phyloP scores from a whole-genome alignment of 2,888 invertebrate species.

The Ennomos erosarius region DNA sequence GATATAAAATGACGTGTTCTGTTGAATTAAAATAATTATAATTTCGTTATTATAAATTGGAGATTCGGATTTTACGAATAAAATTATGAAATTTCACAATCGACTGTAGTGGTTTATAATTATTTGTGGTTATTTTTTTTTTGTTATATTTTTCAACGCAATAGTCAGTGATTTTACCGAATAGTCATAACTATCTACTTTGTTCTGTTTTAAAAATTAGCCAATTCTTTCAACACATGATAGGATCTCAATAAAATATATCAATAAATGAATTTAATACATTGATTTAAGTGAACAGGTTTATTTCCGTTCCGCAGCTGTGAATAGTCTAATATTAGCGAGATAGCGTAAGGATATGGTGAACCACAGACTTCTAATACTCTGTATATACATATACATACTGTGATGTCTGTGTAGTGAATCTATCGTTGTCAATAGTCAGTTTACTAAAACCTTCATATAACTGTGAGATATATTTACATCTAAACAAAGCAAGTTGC shows the following conservation, averaged over 20 bases:
- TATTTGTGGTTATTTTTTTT: constrained; percentile 10
- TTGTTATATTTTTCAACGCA: neutral
- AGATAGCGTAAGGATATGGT: constrained; percentile 57
- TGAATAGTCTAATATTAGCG: constrained; percentile 72
- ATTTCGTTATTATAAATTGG: constrained; percentile 47
- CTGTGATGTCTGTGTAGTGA: too few relatives aligned
- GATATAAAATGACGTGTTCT: constrained; percentile 65
- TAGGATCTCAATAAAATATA: constrained; percentile 71
- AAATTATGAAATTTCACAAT: constrained; percentile 27
- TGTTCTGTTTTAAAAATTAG: constrained; percentile 42
- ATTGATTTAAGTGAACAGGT: constrained; percentile 59
- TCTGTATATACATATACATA: too few relatives aligned
- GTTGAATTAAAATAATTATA: constrained; percentile 58
- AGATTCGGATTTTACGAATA: constrained; percentile 17
- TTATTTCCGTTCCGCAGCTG: constrained; percentile 80
- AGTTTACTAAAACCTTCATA: too few relatives aligned
- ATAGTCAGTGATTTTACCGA: constrained; percentile 2
- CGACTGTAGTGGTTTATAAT: constrained; percentile 31
- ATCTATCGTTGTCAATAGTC: constrained; percentile 3
- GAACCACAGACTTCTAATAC: too few relatives aligned
- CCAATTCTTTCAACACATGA: constrained; percentile 54
- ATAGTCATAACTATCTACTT: constrained; percentile 51
- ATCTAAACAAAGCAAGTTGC: too few relatives aligned
- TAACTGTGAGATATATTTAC: too few relatives aligned
- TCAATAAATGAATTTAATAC: constrained; percentile 53